Evolutionary conservation across 2,888 invertebrate species (phyloP).

Genomic region (Suillia variegata): DNA sequence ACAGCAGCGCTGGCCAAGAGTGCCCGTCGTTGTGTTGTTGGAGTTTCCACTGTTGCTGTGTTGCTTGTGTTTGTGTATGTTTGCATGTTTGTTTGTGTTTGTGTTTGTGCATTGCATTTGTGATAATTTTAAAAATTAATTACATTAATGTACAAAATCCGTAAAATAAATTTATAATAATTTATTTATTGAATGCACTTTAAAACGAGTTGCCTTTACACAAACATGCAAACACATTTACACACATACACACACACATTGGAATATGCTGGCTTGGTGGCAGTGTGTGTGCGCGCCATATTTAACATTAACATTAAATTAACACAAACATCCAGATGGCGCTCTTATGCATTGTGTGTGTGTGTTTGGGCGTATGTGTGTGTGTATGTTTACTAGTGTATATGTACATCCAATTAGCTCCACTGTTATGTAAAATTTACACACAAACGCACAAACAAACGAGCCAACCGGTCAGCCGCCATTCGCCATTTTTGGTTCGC

Average conservation of each 20-base stretch:
- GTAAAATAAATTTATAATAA: constrained; percentile 58
- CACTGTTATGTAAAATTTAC: constrained; percentile 47
- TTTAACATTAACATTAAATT: constrained; percentile 24
- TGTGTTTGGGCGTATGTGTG: constrained; percentile 22
- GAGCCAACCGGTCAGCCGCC: too few relatives aligned
- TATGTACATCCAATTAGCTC: constrained; percentile 26
- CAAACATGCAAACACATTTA: constrained; percentile 12
- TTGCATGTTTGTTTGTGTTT: too few relatives aligned
- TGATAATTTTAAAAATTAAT: constrained; percentile 59
- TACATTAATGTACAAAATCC: constrained; percentile 55
- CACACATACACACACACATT: background rate
- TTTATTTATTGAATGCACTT: constrained; percentile 55
- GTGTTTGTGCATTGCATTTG: constrained; percentile 48
- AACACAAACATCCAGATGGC: constrained; percentile 13
- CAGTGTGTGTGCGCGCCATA: too few relatives aligned
- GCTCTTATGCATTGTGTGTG: background rate
- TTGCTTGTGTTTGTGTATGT: too few relatives aligned
- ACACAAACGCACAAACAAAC: too few relatives aligned
- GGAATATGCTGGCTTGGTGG: background rate
- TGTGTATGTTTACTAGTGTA: constrained; percentile 18
- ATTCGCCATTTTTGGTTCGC: constrained; percentile 45
- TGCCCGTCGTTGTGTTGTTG: constrained; percentile 33
- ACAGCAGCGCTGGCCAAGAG: constrained; percentile 34
- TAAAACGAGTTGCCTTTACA: too few relatives aligned
- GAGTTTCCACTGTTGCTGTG: background rate